A percentile compares a stretch with the other conserved stretches of the same genome.
Conservation (phyloP, 2,888 invertebrate species). For the Scaeva pyrastri region DNA sequence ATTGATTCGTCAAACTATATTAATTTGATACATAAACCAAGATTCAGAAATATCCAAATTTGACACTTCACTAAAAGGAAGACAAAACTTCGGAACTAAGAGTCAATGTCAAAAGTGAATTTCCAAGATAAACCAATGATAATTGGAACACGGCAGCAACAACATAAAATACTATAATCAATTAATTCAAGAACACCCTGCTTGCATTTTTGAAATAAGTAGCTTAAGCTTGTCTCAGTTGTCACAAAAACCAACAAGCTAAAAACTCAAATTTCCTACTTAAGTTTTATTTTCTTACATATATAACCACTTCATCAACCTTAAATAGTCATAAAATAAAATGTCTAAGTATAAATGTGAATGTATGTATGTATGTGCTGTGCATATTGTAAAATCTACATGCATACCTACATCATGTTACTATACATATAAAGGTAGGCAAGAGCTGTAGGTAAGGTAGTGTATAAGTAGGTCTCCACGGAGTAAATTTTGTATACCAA, state of each 20-base stretch:
- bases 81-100: no score
- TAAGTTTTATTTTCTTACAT: constrained; percentile 7
- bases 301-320: constrained; percentile 19
- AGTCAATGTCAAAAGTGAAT: background rate
- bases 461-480: background rate
- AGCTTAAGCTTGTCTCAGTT: background rate
- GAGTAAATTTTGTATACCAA: constrained; percentile 9
- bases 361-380: background rate
- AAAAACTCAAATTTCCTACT: constrained; percentile 1
- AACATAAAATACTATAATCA: no score
- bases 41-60: no score
- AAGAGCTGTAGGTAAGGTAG: no score
- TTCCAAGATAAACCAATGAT: background rate
- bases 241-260: constrained; percentile 8
- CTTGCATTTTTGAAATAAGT: background rate
- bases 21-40: no score
- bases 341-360: background rate
- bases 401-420: background rate
- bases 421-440: background rate
- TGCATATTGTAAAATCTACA: background rate
- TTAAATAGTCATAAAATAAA: constrained; percentile 10
- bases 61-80: no score
- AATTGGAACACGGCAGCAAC: no score
- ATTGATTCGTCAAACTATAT: no score
- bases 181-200: constrained; percentile 1